Percentiles rank a stretch among this genome's conserved stretches.
These are phyloP conservation scores for Blastobasis adustella DNA, from an alignment of 2,888 invertebrate species.

Conservation along the genomic window DNA sequence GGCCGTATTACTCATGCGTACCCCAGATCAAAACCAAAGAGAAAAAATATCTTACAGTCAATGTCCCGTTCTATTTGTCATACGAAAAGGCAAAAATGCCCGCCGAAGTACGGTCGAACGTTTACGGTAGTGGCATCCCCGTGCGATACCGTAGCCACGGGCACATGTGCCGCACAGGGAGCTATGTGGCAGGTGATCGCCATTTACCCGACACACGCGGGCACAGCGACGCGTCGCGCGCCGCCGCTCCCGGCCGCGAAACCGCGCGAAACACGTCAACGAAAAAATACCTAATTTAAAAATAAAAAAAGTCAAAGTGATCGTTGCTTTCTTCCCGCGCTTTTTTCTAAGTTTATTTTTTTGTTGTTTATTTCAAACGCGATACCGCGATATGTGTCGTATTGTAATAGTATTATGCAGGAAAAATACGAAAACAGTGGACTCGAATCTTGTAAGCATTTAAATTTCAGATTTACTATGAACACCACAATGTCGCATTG, in stretches of 20 bases:
- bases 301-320: not conserved
- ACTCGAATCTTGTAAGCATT: constrained; percentile 7
- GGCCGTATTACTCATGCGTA: no score
- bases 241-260: constrained; percentile 2
- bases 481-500: constrained; percentile 35
- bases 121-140: constrained; percentile 8
- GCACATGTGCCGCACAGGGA: constrained; percentile 43
- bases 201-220: constrained; percentile 64
- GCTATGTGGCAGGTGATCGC: constrained; percentile 25
- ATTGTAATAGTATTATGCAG: not conserved
- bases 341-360: not conserved
- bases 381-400: constrained; percentile 1
- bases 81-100: no score
- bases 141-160: constrained; percentile 22
- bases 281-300: not conserved
- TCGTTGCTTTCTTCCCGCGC: not conserved
- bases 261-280: not conserved
- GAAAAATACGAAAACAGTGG: constrained; percentile 3
- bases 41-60: no score
- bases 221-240: constrained; percentile 43
- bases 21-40: no score
- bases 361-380: not conserved
- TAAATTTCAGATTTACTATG: constrained; percentile 24
- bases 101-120: no score
- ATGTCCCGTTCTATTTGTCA: no score